Base-by-base conservation (phyloP, 30 jellyfish, hydroid and myxozoan genomes). In the Cassiopea xamachana region DNA sequence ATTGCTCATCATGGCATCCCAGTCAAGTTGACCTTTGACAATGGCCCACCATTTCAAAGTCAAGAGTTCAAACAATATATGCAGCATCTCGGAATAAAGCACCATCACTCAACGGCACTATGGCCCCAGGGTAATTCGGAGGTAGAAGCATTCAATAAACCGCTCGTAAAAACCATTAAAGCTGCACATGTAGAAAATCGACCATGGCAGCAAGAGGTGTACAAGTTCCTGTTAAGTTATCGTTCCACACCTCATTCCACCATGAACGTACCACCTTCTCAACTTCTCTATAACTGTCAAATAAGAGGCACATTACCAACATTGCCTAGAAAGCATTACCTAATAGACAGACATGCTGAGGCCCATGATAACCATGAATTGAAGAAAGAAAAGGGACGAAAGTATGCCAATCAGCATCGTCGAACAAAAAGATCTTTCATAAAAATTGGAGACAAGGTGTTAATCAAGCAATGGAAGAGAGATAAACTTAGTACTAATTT, bases 51-150 rank as follows among this genome's bases (percentile, higher is more conserved):
- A 13, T 86, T 86, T 48, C 55, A 72, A 7, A 48, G 93, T 18
- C 45, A 74, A 8, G 81, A 73, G 19, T 86, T 86, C 48, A 18
- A 13, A 46, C 27, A 77, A 19, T 86, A 86, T 71, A 73, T 86
- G 89, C 49, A 86, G 48, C 16, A 47, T n/a, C 61, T 73, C 9
- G 93, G 88, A 2, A 86, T 86, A 46, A 55, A 46, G 60, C 71
- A 73, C 43, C 18, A 27, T 4, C 78, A 68, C 19, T 2, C 81
- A 2, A 73, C 81, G 46, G 81, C 93, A 9, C 46, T 86, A n/a
- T 73, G 93, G 81, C 93, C 81, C 3, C 93, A 86, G 51, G 93
- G 89, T 12, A 86, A 86, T 60, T 17, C 89, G 6, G 93, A 86
- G 59, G 88, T 45, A 14, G 93, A 86, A 75, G 51, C 89, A 10